Evolutionary conservation across 2,797 vertebrate genomes (phyloP), one percentile per base, ranked within the genome.

Genomic region (Danio albolineatus): DNA sequence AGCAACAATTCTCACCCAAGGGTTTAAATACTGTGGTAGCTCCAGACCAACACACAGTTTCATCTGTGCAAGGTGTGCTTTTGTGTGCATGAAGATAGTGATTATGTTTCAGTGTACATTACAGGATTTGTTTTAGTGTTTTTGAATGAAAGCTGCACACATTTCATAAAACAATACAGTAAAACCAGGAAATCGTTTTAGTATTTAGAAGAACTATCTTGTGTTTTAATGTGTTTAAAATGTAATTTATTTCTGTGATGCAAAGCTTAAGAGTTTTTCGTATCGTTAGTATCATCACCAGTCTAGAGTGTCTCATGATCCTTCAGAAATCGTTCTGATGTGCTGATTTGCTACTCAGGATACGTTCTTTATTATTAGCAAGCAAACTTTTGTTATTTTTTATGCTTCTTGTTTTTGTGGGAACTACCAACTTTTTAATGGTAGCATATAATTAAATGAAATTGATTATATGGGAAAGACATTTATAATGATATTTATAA

Each of bases 1-100:
- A 94, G 93, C 91, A 91, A 92, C 92, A 90, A 88, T 84, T 85
- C 88, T 92, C 84, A 39, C 48, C 36, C 44, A 28, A 56, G n/a
- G 51, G 67, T 54, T 71, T 56, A 54, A 49, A 41, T 44, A 88
- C 16, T 39, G 73, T 60, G 12, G 10, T 17, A 17, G 66, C 53
- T 16, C 28, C 14, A 28, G 19, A 71, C 12, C 19, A 21, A 54
- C 57, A 69, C 28, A 62, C 16, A 61, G 41, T 17, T n/a, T 49
- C 13, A 17, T 19, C 4, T 60, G 13, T 51, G 36, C n/a, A n/a
- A 2, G 6, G 9, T 38, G 48, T 28, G 36, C 28, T 51, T 69
- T 69, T 69, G 66, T 39, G 16, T 51, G 28, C 69, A 10, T 17
- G 2, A 67, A 49, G 65, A 46, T 36, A 49, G n/a, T 49, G 8